These are phyloP conservation scores for Coleophora flavipennella DNA, from an alignment of 2,888 invertebrate species.

Conservation along the genomic window DNA sequence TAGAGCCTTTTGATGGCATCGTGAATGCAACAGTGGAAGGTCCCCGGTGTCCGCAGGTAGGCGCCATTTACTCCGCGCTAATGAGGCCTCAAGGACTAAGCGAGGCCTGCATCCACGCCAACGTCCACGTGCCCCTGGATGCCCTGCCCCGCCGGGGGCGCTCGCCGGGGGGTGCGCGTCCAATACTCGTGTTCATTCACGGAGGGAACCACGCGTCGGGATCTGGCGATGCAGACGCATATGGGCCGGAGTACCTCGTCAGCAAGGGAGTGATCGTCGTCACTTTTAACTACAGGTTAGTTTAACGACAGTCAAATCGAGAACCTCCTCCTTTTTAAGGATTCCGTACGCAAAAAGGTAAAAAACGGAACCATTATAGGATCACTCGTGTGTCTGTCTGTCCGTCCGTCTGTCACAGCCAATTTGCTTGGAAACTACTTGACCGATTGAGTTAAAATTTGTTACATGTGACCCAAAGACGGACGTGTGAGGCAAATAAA, in stretches of 20 bases:
- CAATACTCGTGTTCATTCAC: constrained; percentile 57
- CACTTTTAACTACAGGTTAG: constrained; percentile 61
- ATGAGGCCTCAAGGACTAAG: constrained; percentile 30
- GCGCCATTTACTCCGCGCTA: constrained; percentile 43
- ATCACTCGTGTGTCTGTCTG: no score
- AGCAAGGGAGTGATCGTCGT: constrained; percentile 47
- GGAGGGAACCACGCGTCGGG: constrained; percentile 60
- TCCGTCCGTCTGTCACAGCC: no score
- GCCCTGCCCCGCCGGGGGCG: constrained; percentile 20
- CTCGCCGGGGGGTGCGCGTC: constrained; percentile 23
- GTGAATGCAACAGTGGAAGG: constrained; percentile 72
- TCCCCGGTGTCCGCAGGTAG: constrained; percentile 74
- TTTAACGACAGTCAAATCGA: no score
- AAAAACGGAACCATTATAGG: no score
- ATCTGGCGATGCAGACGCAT: constrained; percentile 48
- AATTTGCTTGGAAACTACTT: no score
- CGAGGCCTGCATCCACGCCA: constrained; percentile 54
- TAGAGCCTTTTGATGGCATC: constrained; percentile 58
- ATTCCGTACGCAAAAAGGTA: no score
- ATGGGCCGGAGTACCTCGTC: constrained; percentile 56
- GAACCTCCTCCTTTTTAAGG: no score
- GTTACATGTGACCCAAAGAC: no score
- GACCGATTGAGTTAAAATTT: no score
- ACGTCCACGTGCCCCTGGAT: constrained; percentile 46
- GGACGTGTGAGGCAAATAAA: no score